A percentile compares a stretch with the other conserved stretches of the same genome.
Conservation (phyloP, 1,140 invertebrate genomes). For the Orius insidiosus region DNA sequence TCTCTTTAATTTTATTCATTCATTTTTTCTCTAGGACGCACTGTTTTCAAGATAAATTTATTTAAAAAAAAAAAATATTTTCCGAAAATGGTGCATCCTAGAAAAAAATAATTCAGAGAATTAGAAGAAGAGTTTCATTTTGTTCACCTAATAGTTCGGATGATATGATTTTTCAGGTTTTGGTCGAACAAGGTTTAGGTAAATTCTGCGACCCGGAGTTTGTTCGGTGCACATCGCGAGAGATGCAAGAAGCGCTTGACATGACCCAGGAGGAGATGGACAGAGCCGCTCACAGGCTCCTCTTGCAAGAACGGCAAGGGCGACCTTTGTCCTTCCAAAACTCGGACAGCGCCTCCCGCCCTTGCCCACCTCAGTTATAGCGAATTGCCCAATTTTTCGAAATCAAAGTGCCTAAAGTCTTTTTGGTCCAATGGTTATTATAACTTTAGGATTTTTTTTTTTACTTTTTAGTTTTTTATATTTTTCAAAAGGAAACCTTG, state of each 20-base stretch:
- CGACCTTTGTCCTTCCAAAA: slow-evolving; percentile 18
- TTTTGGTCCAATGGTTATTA: slow-evolving; percentile 16
- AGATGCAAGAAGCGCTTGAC: slow-evolving; percentile 88
- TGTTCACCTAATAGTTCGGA: no score
- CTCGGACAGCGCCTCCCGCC: not conserved
- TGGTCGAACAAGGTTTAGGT: slow-evolving; percentile 80
- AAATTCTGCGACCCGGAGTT: slow-evolving; percentile 88
- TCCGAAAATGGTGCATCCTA: no score
- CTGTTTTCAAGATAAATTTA: no score
- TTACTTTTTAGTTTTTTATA: not conserved
- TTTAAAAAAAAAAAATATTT: no score
- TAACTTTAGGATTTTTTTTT: not conserved
- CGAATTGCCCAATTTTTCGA: slow-evolving; percentile 13
- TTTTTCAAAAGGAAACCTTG: not conserved
- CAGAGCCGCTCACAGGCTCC: slow-evolving; percentile 53
- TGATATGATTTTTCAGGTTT: slow-evolving; percentile 43
- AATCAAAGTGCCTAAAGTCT: slow-evolving; percentile 16
- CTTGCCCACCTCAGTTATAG: slow-evolving; percentile 17
- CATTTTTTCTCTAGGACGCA: no score
- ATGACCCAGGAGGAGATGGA: slow-evolving; percentile 97
- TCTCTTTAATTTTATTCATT: no score
- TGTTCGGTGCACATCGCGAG: slow-evolving; percentile 73
- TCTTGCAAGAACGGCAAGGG: slow-evolving; percentile 38
- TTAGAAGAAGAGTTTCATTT: no score
- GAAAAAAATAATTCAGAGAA: no score